Evolutionary conservation across 2,113 vertebrate genomes (phyloP), one percentile per base, ranked within the genome.

Genomic region (Leptocoma aspasia): DNA sequence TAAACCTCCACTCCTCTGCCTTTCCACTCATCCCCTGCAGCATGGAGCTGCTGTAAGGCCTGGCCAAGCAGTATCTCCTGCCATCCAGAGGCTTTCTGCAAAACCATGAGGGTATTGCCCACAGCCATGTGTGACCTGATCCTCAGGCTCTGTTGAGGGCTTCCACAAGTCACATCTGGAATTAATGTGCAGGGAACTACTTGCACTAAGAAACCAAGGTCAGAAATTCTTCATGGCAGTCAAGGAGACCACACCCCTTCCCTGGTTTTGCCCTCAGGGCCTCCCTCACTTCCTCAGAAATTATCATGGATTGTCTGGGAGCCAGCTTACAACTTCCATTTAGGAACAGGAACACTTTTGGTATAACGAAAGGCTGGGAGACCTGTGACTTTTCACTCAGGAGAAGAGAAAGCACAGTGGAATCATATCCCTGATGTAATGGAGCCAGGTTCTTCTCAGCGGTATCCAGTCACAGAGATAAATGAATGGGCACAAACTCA

Each of bases 11-110:
- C 27, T 47, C 27, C 14, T 35, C 30, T 42, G 47, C 18, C 45
- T 13, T 13, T 41, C 49, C 35, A 39, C 63, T 63, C 71, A 50
- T 35, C 13, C 22, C 17, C 16, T 5, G 7, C 31, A 53, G 31
- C 22, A 28, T 11, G 15, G 35, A 50, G n/a, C 15, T 42, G 22
- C 57, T 49, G 10, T 39, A 73, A 73, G 54, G 8, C 31, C 69
- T 30, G 56, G 72, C 60, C 72, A 91, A 92, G 64, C 7, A 89
- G 56, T 41, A 61, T 47, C 64, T 94, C 61, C 86, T 91, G 86
- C 86, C 86, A 94, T 64, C 81, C 91, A 92, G 86, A 92, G 80
- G 81, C 44, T 89, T 89, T 52, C 75, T 64, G 52, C 73, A 60
- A 61, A 65, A n/a, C 24, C 37, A 23, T 24, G 72, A 72, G n/a